phyloP scores from a whole-genome alignment of 2,888 invertebrate genomes.

The Limnephilus marmoratus region DNA sequence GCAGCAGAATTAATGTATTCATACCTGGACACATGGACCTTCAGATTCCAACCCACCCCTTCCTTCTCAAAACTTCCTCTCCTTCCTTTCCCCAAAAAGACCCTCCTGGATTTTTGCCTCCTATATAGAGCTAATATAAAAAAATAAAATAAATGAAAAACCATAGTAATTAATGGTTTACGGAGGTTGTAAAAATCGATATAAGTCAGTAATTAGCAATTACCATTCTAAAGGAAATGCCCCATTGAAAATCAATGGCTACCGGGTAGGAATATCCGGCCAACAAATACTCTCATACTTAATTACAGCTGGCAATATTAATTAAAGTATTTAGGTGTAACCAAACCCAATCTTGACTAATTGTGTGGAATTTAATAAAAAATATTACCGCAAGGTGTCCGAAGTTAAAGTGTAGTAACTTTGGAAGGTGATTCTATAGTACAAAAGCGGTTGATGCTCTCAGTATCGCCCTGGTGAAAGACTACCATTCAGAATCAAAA shows the following conservation, averaged over 20 bases:
- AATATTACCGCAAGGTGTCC: not conserved
- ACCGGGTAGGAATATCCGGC: constrained; percentile 29
- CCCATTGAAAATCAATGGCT: constrained; percentile 37
- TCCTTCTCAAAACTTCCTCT: too few relatives aligned
- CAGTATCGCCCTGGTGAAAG: too few relatives aligned
- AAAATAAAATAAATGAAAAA: not conserved
- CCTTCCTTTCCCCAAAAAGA: too few relatives aligned
- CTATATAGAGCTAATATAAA: not conserved
- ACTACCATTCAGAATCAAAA: too few relatives aligned
- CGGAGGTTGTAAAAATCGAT: not conserved
- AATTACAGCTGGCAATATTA: constrained; percentile 26
- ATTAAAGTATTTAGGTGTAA: constrained; percentile 16
- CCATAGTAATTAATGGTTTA: constrained; percentile 5
- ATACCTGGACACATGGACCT: too few relatives aligned
- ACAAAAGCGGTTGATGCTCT: too few relatives aligned
- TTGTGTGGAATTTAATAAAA: not conserved
- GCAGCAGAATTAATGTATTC: too few relatives aligned
- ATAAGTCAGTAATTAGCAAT: not conserved
- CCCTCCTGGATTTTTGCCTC: too few relatives aligned
- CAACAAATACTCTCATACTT: not conserved
- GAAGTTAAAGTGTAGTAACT: too few relatives aligned
- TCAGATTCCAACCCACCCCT: too few relatives aligned
- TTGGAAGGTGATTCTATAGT: too few relatives aligned
- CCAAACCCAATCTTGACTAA: constrained; percentile 19
- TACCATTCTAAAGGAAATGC: constrained; percentile 16